Base-by-base conservation (phyloP, 2,113 vertebrate species). In the Orthonyx spaldingii region DNA sequence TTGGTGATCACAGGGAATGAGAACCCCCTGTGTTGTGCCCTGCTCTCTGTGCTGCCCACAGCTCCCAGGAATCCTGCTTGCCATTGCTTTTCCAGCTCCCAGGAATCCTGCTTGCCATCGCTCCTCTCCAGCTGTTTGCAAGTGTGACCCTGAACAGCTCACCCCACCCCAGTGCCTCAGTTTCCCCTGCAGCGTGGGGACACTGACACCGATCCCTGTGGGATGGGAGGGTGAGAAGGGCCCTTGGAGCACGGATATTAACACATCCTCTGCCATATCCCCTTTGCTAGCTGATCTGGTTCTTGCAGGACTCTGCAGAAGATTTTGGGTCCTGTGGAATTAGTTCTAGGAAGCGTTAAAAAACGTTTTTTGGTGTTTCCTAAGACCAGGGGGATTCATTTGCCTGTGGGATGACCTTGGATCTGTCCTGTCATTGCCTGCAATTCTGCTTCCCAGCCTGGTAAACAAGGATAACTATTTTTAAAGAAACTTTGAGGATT, bases 401-500 rank as follows among this genome's bases (percentile, higher is more conserved):
- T 84, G 27, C 44, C 68, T 2, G 1, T 26, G 57, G 39, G 55
- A 3, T 91, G 57, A 64, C 16, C 61, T 79, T 78, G 6, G 39
- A 4, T 66, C 0, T 0, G 9, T 70, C 46, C 60, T 68, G 11
- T 33, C 21, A 1, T 3, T 57, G 55, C 15, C 37, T 46, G 64
- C 42, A 65, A 2, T 33, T 94, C 65, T 72, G 53, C 79, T 77
- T 72, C 71, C 63, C 75, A 41, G 39, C 9, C 41, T 0, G 16
- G 50, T 66, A 19, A 83, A 65, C 42, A 76, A 41, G 18, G 77
- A 27, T 23, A 56, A 80, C 23, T 57, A 10, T 80, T 92, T 75
- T 78, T n/a, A 74, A 87, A 33, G 79, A 19, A 92, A 74, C 52
- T 89, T 55, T 47, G 86, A 95, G 28, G 80, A 63, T 89, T 91